A percentile compares a stretch with the other conserved stretches of the same genome.
phyloP scores from a whole-genome alignment of 1,140 invertebrate species.

The Pteromalus puparum region DNA sequence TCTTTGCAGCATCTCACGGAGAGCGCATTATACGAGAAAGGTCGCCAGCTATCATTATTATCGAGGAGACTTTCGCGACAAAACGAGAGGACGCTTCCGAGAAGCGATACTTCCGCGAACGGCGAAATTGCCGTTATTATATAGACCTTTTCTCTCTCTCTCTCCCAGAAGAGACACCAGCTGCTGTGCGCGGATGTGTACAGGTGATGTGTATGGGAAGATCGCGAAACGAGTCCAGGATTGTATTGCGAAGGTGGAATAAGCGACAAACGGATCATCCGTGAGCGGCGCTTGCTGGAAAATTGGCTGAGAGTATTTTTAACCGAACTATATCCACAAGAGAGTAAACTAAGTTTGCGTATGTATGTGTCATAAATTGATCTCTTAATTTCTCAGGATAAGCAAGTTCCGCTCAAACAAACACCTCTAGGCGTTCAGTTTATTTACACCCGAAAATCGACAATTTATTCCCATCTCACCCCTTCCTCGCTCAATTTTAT shows the following conservation, averaged over 20 bases:
- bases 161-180: not conserved
- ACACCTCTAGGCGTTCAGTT: too few relatives aligned
- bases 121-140: constrained; percentile 42
- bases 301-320: too few relatives aligned
- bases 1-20: too few relatives aligned
- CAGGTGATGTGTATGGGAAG: not conserved
- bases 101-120: constrained; percentile 29
- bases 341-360: too few relatives aligned
- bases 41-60: constrained; percentile 20
- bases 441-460: too few relatives aligned
- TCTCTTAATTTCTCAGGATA: too few relatives aligned
- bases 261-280: too few relatives aligned
- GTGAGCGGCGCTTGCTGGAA: not conserved
- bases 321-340: too few relatives aligned
- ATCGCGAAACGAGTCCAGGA: not conserved
- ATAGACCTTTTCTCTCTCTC: not conserved
- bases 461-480: too few relatives aligned
- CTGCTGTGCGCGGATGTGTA: not conserved
- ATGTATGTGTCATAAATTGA: too few relatives aligned
- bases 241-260: too few relatives aligned
- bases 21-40: not conserved
- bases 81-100: constrained; percentile 23
- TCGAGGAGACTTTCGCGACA: not conserved
- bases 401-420: too few relatives aligned
- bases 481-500: not conserved